Conservation (phyloP, 1,140 invertebrate genomes). For the Cotesia chilonis region DNA sequence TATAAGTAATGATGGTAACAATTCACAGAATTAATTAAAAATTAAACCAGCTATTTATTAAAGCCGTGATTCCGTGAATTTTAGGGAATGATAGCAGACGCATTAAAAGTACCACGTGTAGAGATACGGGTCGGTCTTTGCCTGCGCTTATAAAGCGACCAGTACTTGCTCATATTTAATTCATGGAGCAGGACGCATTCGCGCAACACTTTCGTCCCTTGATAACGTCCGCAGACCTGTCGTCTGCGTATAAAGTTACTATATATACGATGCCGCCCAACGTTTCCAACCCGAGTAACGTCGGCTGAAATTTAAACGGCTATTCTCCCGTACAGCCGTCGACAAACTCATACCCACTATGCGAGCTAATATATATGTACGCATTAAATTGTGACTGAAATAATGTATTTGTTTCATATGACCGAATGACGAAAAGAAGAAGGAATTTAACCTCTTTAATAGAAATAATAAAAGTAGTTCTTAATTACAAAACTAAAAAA, state of each 20-base stretch:
- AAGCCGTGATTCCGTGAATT: no score
- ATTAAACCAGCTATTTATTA: no score
- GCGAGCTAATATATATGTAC: slow-evolving; percentile 1
- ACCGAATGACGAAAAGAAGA: no score
- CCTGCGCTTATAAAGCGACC: not conserved
- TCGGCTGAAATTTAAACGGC: slow-evolving; percentile 28
- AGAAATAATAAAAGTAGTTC: no score
- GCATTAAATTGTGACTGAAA: slow-evolving; percentile 7
- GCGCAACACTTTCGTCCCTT: slow-evolving; percentile 29
- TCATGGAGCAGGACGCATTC: slow-evolving; percentile 34
- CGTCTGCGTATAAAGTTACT: not conserved
- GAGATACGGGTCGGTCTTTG: no score
- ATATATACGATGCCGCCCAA: not conserved
- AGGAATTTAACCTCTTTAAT: no score
- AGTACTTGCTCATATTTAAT: slow-evolving; percentile 38
- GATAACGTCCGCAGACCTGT: slow-evolving; percentile 21
- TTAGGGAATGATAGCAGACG: no score
- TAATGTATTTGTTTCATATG: slow-evolving; percentile 13
- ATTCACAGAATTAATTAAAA: no score
- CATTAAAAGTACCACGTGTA: no score
- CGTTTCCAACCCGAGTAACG: not conserved
- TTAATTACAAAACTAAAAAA: no score
- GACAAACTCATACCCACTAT: slow-evolving; percentile 8
- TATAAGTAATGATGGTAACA: no score
- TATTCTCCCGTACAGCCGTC: slow-evolving; percentile 16